These are phyloP conservation scores for Monarcha castaneiventris DNA, from an alignment of 2,113 vertebrate genomes.

Conservation along the genomic window DNA sequence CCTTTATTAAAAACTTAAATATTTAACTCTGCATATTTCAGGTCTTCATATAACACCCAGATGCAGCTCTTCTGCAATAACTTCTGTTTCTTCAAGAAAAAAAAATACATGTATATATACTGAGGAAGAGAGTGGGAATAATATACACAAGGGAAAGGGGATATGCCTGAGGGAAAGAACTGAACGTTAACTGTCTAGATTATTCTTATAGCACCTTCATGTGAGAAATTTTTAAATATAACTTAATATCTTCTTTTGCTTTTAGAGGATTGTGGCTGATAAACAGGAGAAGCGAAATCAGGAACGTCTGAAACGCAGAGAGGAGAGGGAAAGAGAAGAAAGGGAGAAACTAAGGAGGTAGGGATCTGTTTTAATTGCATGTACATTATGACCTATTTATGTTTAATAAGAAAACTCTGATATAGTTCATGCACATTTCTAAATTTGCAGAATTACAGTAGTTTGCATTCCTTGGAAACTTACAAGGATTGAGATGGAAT, in stretches of 20 bases:
- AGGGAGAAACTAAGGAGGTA: conserved; percentile 83
- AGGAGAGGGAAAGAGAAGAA: conserved; percentile 88
- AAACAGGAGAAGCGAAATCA: conserved; percentile 91
- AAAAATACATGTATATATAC: neutral
- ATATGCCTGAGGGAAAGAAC: neutral
- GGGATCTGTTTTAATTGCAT: neutral
- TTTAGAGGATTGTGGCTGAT: conserved; percentile 92
- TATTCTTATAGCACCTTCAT: neutral
- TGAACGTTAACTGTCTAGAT: neutral
- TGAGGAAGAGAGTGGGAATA: conserved; percentile 30
- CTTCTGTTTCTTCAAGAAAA: neutral
- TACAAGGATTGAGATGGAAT: neutral
- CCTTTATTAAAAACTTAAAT: neutral
- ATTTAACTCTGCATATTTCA: neutral
- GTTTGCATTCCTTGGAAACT: neutral
- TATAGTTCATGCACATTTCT: neutral
- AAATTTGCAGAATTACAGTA: neutral
- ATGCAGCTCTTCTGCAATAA: conserved; percentile 27
- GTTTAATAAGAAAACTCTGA: neutral
- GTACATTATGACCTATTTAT: neutral
- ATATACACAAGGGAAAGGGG: neutral
- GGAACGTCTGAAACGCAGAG: conserved; percentile 88
- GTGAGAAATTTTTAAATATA: neutral
- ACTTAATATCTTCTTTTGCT: conserved; percentile 2
- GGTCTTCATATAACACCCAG: neutral